A percentile compares a stretch with the other conserved stretches of the same genome.
phyloP scores from a whole-genome alignment of 1,140 invertebrate species.

The Zaprionus camerounensis region DNA sequence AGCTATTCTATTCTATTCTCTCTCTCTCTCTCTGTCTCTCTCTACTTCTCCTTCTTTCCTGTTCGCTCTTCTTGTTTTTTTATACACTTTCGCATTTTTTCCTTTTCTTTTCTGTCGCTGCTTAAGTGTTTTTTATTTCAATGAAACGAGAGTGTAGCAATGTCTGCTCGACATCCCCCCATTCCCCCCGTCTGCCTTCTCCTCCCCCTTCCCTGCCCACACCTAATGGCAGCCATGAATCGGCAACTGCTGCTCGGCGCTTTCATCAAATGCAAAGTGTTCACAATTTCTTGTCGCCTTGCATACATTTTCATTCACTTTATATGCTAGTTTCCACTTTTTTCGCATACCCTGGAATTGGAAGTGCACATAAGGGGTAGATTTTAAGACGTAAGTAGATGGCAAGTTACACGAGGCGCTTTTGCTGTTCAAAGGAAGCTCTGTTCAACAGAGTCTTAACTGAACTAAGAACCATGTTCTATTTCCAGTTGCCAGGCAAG shows the following conservation, averaged over 20 bases:
- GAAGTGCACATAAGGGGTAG: background rate
- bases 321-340: constrained; percentile 16
- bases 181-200: background rate
- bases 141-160: constrained; percentile 58
- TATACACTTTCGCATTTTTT: constrained; percentile 11
- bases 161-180: background rate
- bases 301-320: constrained; percentile 39
- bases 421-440: background rate
- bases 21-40: constrained; percentile 7
- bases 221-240: constrained; percentile 25
- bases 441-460: too few relatives aligned
- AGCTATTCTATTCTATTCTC: constrained; percentile 11
- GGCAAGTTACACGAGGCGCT: background rate
- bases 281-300: constrained; percentile 44
- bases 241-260: constrained; percentile 32
- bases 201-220: background rate
- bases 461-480: too few relatives aligned
- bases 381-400: too few relatives aligned
- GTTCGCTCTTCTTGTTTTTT: constrained; percentile 8
- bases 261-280: constrained; percentile 50
- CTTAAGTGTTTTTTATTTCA: constrained; percentile 74
- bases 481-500: too few relatives aligned
- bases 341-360: constrained; percentile 29
- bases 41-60: background rate
- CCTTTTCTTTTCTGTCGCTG: constrained; percentile 32